Evolutionary conservation across 1,140 invertebrate species (phyloP).

Genomic region (Cheumatopsyche charites): DNA sequence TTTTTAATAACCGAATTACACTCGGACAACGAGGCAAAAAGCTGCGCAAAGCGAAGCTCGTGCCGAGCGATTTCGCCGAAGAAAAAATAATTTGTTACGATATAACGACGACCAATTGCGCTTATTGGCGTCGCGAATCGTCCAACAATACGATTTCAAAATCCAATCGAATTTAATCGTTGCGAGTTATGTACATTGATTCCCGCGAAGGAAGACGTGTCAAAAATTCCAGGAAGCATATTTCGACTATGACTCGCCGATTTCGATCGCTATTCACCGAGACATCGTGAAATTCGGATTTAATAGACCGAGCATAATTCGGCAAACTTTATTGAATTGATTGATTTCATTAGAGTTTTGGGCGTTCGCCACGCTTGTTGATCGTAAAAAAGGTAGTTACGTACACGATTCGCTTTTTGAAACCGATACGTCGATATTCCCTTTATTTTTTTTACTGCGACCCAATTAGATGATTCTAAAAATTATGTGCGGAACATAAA

Average conservation of each 20-base stretch:
- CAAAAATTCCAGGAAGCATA: constrained; percentile 16
- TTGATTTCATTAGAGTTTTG: constrained; percentile 11
- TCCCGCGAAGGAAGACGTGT: not conserved
- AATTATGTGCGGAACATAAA: not conserved
- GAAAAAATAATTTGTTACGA: not conserved
- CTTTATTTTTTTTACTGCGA: not conserved
- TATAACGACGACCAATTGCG: not conserved
- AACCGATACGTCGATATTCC: not conserved
- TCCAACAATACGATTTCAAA: not conserved
- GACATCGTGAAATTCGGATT: constrained; percentile 4
- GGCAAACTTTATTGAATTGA: constrained; percentile 18
- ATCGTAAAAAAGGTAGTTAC: not conserved
- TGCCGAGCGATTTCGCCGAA: not conserved
- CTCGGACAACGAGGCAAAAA: not conserved
- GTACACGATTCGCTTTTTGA: not conserved
- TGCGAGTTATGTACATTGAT: not conserved
- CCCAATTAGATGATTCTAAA: not conserved
- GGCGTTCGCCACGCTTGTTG: constrained; percentile 3
- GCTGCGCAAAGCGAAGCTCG: not conserved
- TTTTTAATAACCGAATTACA: constrained; percentile 5
- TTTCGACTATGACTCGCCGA: not conserved
- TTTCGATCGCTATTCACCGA: constrained; percentile 6
- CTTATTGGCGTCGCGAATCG: not conserved
- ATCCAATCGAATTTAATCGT: constrained; percentile 15
- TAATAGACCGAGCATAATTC: constrained; percentile 15